Percentiles rank a stretch among this genome's conserved stretches.
Conservation (phyloP, 2,113 vertebrate genomes). For the Clupea harengus region DNA sequence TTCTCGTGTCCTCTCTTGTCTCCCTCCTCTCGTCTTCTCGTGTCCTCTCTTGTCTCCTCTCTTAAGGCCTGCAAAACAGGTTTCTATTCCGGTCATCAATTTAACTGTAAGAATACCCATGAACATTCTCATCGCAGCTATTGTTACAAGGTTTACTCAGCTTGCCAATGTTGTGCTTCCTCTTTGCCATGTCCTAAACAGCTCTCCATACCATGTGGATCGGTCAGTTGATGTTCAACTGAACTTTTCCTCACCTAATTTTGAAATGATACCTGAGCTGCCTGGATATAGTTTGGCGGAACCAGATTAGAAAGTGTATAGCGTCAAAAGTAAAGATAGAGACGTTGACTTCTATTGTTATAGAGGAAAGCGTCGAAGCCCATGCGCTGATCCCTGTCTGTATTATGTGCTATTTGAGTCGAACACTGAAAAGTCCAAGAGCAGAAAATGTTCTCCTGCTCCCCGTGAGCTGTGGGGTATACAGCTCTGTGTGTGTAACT, state of each 20-base stretch:
- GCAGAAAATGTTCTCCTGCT: too few relatives aligned
- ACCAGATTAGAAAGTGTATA: neutral
- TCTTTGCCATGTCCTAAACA: neutral
- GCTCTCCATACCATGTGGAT: neutral
- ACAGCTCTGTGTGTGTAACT: constrained; percentile 36
- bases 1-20: neutral
- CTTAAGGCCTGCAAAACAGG: neutral
- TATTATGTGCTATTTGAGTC: too few relatives aligned
- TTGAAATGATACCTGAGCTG: neutral
- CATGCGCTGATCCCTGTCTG: neutral
- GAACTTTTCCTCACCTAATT: neutral
- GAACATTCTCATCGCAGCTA: neutral
- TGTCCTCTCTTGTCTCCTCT: neutral
- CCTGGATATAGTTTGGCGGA: neutral
- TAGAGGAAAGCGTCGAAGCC: neutral
- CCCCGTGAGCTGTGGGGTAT: too few relatives aligned
- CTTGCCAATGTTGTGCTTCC: neutral
- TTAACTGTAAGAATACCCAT: too few relatives aligned
- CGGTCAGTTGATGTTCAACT: neutral
- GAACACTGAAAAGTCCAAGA: too few relatives aligned
- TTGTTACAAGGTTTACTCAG: neutral
- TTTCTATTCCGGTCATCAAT: neutral
- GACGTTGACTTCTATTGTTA: neutral
- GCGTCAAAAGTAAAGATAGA: neutral
- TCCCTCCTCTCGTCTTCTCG: neutral